Evolutionary conservation across 2,888 invertebrate species (phyloP).

Genomic region (Eremobia ochroleuca): DNA sequence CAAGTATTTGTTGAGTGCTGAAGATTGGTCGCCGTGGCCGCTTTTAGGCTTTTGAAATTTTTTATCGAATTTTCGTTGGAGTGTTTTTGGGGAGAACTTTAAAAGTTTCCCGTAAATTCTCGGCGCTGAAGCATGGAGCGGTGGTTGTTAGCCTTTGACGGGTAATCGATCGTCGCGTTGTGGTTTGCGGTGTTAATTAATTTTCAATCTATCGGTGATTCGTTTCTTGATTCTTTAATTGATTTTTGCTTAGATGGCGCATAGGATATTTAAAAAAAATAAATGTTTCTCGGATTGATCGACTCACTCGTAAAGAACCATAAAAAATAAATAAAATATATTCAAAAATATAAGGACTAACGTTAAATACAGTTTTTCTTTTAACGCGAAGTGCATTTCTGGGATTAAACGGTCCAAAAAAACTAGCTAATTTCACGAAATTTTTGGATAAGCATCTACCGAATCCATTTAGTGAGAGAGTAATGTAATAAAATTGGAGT

Average conservation of each 20-base stretch:
- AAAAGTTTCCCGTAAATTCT: constrained; percentile 34
- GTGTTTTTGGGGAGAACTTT: constrained; percentile 29
- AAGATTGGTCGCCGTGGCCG: constrained; percentile 44
- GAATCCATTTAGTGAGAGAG: constrained; percentile 41
- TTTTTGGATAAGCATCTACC: constrained; percentile 35
- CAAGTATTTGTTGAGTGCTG: constrained; percentile 64
- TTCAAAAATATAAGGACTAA: too few species aligned
- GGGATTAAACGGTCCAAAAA: neutral
- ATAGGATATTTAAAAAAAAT: neutral
- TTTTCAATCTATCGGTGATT: constrained; percentile 27
- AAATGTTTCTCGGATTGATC: neutral
- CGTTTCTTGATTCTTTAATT: constrained; percentile 8
- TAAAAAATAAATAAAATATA: too few species aligned
- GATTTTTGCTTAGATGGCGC: neutral
- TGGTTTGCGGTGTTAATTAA: constrained; percentile 27
- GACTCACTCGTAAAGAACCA: neutral
- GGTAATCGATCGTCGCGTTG: constrained; percentile 11
- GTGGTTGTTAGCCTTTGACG: constrained; percentile 21
- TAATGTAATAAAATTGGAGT: constrained; percentile 50
- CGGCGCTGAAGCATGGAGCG: neutral
- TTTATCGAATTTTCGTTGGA: constrained; percentile 44
- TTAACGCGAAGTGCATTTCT: too few species aligned
- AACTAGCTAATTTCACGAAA: constrained; percentile 9
- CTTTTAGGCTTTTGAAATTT: constrained; percentile 33
- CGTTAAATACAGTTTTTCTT: too few species aligned